Evolutionary conservation across 2,113 vertebrate species (phyloP).

Genomic region (Taxidea taxus): DNA sequence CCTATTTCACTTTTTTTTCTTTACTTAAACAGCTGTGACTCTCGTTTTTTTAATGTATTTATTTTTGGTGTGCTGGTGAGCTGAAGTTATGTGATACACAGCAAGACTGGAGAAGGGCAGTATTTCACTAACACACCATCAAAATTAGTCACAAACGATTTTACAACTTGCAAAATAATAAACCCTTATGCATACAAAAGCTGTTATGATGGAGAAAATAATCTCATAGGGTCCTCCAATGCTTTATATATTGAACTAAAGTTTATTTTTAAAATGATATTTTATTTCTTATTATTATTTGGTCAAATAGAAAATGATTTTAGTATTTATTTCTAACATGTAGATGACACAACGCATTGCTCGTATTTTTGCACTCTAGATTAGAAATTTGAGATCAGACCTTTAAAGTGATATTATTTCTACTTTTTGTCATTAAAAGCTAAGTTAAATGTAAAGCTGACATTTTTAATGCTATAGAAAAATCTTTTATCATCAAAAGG

Average conservation of each 20-base stretch:
- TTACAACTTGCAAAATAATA: conserved; percentile 34
- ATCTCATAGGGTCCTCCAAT: neutral
- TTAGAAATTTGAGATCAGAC: neutral
- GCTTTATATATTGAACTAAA: conserved; percentile 7
- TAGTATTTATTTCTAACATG: neutral
- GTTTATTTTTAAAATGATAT: conserved; percentile 1
- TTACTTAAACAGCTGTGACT: neutral
- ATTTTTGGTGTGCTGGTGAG: neutral
- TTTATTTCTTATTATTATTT: conserved; percentile 44
- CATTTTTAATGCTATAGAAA: conserved; percentile 13
- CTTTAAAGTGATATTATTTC: neutral
- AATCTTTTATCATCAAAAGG: conserved; percentile 24
- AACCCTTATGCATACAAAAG: conserved; percentile 46
- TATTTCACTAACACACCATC: neutral
- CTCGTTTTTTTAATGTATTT: neutral
- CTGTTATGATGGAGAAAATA: neutral
- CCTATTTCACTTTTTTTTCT: neutral
- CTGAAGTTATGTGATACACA: neutral
- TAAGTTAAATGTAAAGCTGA: conserved; percentile 50
- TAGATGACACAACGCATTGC: neutral
- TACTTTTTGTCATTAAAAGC: conserved; percentile 35
- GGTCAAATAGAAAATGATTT: neutral
- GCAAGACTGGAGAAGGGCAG: neutral
- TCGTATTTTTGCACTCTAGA: neutral
- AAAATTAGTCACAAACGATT: neutral